Percentiles rank a stretch among this genome's conserved stretches.
These are phyloP conservation scores for Gadopsis marmoratus DNA, from an alignment of 2,797 vertebrate species.

Conservation along the genomic window DNA sequence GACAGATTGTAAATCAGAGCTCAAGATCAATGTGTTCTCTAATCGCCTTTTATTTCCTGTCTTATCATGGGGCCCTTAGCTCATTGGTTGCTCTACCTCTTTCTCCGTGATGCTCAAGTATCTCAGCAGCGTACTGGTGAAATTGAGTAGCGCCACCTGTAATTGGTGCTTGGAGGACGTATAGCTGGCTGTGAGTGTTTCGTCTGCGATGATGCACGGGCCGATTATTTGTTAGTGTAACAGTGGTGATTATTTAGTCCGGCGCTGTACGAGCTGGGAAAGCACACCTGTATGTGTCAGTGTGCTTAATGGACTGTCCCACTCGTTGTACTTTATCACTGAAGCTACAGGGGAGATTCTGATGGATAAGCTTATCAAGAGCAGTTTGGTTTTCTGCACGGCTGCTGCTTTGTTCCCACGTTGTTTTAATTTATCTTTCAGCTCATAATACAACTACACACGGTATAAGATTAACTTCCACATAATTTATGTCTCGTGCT, in stretches of 20 bases:
- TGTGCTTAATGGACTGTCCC: constrained; percentile 67
- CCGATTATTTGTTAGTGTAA: constrained; percentile 67
- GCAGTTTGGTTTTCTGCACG: constrained; percentile 43
- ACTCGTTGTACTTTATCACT: constrained; percentile 60
- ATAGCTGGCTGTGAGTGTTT: constrained; percentile 47
- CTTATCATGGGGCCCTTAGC: constrained; percentile 62
- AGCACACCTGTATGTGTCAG: constrained; percentile 62
- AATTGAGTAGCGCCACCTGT: constrained; percentile 63
- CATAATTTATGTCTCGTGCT: constrained; percentile 26
- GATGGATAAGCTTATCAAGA: constrained; percentile 63
- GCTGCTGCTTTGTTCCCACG: constrained; percentile 43
- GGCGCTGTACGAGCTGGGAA: constrained; percentile 39
- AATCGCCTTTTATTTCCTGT: constrained; percentile 80
- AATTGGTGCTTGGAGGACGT: constrained; percentile 67
- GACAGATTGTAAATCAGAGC: constrained; percentile 77
- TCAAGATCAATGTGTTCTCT: constrained; percentile 80
- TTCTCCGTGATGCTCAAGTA: constrained; percentile 35
- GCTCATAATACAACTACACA: constrained; percentile 23
- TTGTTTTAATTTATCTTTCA: constrained; percentile 47
- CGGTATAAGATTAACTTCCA: constrained; percentile 28
- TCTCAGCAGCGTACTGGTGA: constrained; percentile 52
- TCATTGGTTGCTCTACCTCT: constrained; percentile 55
- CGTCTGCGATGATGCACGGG: constrained; percentile 35
- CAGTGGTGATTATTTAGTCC: constrained; percentile 70
- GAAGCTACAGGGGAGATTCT: constrained; percentile 66